Evolutionary conservation across 2,797 vertebrate species (phyloP), one percentile per base, ranked within the genome.

Genomic region (Cossypha heuglini): DNA sequence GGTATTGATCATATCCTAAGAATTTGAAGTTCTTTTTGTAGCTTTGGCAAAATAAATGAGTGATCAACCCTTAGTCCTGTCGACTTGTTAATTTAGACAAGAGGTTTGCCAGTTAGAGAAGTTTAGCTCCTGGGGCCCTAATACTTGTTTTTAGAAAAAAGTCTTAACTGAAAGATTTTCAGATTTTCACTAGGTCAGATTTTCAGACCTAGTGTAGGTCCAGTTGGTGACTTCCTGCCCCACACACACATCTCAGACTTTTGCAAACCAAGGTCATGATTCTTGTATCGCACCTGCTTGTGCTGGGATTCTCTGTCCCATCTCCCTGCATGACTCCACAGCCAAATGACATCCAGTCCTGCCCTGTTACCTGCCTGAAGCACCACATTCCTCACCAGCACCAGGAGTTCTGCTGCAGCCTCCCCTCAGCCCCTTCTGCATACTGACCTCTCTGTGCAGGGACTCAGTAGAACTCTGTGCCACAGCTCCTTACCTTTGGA

Each of bases 171-270:
- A 7, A 73, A 40, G 28, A 3, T 68, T 75, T 80, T 38, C 28
- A 51, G 18, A 31, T 31, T 31, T 52, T 51, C 26, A 51, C 16
- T 51, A 51, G 49, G 49, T 51, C 28, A 40, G 28, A 5, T 68
- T 75, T 86, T 35, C n/a, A 46, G 62, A 1, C 16, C n/a, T 42
- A 42, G 17, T 42, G 42, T n/a, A 21, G 43, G 42, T 84, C 2
- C 38, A 16, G n/a, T 38, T 11, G 17, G 2, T 12, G 67, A 20
- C 10, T 40, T 66, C 24, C 0, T 10, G 18, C 9, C 75, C n/a
- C 55, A 48, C 16, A 14, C 1, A 0, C 7, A 7, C 10, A n/a
- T 43, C 13, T 76, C 3, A 2, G 29, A 49, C 37, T 66, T 49
- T 6, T 25, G 40, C 76, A 88, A 49, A n/a, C 54, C 57, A 18